Evolutionary conservation across 2,113 vertebrate genomes (phyloP).

Genomic region (Bos javanicus): DNA sequence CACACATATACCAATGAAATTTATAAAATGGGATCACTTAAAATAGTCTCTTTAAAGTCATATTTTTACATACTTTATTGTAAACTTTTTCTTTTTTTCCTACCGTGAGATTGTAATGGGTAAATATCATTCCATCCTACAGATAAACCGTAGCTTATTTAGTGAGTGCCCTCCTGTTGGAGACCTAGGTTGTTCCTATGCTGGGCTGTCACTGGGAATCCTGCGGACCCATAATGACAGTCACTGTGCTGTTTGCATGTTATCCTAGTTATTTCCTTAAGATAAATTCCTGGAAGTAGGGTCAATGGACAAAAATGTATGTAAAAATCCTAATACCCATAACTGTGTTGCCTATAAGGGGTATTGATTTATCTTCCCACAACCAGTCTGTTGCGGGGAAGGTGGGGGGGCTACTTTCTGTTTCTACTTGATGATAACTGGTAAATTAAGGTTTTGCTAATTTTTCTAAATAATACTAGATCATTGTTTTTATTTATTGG

Average conservation of each 20-base stretch:
- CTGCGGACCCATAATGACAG: neutral
- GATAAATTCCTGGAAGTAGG: neutral
- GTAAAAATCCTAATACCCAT: neutral
- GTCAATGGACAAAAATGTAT: neutral
- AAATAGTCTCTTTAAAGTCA: neutral
- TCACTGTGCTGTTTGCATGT: neutral
- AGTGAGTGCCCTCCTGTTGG: neutral
- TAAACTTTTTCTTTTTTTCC: neutral
- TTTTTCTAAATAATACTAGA: neutral
- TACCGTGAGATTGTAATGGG: neutral
- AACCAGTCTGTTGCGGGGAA: neutral
- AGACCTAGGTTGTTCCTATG: neutral
- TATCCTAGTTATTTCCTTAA: neutral
- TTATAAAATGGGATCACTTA: neutral
- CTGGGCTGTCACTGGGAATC: neutral
- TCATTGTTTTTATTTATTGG: neutral
- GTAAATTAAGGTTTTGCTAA: neutral
- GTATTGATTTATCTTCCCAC: neutral
- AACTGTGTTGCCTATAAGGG: neutral
- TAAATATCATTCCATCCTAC: neutral
- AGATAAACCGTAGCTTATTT: neutral
- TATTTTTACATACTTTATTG: neutral
- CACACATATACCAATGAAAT: neutral
- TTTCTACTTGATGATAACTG: neutral
- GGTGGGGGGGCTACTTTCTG: neutral